A percentile compares a stretch with the other conserved stretches of the same genome.
phyloP scores from a whole-genome alignment of 2,888 invertebrate species.

The Yponomeuta malinellus region DNA sequence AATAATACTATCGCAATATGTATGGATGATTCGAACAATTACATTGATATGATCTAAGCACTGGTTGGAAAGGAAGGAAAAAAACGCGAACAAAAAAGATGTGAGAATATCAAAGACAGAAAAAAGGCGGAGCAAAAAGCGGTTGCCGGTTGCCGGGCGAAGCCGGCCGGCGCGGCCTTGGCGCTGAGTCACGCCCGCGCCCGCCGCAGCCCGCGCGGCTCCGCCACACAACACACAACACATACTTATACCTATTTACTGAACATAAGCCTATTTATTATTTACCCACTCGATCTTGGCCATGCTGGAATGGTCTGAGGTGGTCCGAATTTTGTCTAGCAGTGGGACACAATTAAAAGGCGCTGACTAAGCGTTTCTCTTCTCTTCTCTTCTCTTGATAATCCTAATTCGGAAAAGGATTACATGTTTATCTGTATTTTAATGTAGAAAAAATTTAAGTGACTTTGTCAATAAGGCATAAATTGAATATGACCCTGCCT shows the following conservation, averaged over 20 bases:
- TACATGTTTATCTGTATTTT: too few species aligned
- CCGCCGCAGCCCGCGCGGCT: neutral
- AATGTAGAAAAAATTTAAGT: too few species aligned
- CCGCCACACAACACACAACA: neutral
- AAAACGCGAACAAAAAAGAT: neutral
- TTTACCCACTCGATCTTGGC: too few species aligned
- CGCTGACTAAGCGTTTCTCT: neutral
- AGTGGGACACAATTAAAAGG: neutral
- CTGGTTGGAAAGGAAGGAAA: neutral
- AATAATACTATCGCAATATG: neutral
- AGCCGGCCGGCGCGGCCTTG: slow-evolving; percentile 71
- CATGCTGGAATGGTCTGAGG: too few species aligned
- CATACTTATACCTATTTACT: neutral
- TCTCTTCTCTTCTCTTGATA: neutral
- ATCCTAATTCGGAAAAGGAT: neutral
- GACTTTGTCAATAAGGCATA: too few species aligned
- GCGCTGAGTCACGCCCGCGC: slow-evolving; percentile 5
- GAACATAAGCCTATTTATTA: neutral
- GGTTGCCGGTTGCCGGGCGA: slow-evolving; percentile 57
- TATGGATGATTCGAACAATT: neutral
- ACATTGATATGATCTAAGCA: neutral
- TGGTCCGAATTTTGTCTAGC: too few species aligned
- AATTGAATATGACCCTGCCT: too few species aligned
- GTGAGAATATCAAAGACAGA: slow-evolving; percentile 17
- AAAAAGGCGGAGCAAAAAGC: slow-evolving; percentile 14